Base-by-base conservation (phyloP, 2,797 vertebrate species). In the Pelobates cultripes region DNA sequence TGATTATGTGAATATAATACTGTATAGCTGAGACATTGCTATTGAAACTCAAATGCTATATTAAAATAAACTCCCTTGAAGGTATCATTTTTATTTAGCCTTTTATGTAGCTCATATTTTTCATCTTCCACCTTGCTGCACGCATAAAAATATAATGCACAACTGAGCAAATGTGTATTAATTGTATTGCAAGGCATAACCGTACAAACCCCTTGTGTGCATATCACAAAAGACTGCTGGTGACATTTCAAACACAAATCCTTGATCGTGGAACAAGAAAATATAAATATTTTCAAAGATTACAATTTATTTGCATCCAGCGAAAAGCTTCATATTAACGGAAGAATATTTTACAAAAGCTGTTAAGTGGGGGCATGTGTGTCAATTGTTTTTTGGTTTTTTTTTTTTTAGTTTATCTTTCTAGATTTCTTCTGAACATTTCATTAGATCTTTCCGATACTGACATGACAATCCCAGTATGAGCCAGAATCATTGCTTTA, bases 21-120 rank as follows among this genome's bases (percentile, higher is more conserved):
- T 51, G 3, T 51, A 51, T 51, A 10, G 47, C 17, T 73, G 12
- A 15, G 47, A 47, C 44, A 73, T 57, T 55, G n/a, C 69, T 57
- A 12, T 42, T 73, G 3, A 41, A 73, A 12, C 17, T 55, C 17
- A 73, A 47, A 28, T 10, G 15, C 8, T 40, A 44, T 4, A 55
- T 73, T 55, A 73, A 57, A 45, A 47, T 70, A 70, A 69, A 43
- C 67, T 28, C 61, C 61, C 47, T 57, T 14, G 40, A 43, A 63
- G 13, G 55, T 60, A 41, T 43, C 10, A 43, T 61, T 61, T 78
- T 15, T n/a, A 45, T 45, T 45, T 70, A 61, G 3, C 60, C 28
- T 60, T 78, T 78, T 78, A 61, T 78, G 53, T 15, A 44, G 42
- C 67, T 55, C 63, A 63, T 61, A 71, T 71, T 45, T 61, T 70